A percentile compares a stretch with the other conserved stretches of the same genome.
These are phyloP conservation scores for Drosophila niveifrons DNA, from an alignment of 2,888 invertebrate species.

Conservation along the genomic window DNA sequence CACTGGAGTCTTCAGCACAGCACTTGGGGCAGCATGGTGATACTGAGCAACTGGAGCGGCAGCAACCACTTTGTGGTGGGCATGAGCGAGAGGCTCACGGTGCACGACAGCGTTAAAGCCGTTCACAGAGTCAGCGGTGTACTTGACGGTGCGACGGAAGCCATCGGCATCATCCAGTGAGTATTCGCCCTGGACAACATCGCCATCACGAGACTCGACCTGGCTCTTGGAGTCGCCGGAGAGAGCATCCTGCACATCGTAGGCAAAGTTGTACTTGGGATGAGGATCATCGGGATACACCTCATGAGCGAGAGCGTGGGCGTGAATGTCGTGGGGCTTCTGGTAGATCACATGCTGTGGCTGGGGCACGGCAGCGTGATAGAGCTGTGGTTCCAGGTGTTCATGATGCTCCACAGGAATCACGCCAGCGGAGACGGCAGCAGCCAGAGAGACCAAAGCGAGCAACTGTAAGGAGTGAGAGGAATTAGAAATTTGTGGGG, in stretches of 20 bases:
- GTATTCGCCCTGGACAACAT: constrained; percentile 85
- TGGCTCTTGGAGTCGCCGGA: constrained; percentile 85
- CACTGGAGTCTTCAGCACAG: constrained; percentile 60
- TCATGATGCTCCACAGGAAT: constrained; percentile 77
- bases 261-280: constrained; percentile 84
- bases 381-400: constrained; percentile 42
- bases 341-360: constrained; percentile 72
- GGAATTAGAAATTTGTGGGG: not conserved
- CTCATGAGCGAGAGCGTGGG: constrained; percentile 66
- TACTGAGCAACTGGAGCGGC: constrained; percentile 67
- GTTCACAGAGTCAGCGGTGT: constrained; percentile 84
- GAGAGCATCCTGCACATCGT: constrained; percentile 83
- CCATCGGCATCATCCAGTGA: constrained; percentile 85
- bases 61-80: constrained; percentile 67
- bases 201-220: constrained; percentile 84
- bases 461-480: constrained; percentile 59
- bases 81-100: constrained; percentile 77
- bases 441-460: constrained; percentile 65
- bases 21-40: constrained; percentile 62
- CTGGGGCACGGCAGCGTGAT: constrained; percentile 54
- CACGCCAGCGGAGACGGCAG: constrained; percentile 72
- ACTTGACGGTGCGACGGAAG: constrained; percentile 83
- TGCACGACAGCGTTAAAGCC: constrained; percentile 85
- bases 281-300: constrained; percentile 81
- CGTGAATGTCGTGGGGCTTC: constrained; percentile 69